phyloP scores from a whole-genome alignment of 2,888 invertebrate genomes.

The Ormyrus thymus region DNA sequence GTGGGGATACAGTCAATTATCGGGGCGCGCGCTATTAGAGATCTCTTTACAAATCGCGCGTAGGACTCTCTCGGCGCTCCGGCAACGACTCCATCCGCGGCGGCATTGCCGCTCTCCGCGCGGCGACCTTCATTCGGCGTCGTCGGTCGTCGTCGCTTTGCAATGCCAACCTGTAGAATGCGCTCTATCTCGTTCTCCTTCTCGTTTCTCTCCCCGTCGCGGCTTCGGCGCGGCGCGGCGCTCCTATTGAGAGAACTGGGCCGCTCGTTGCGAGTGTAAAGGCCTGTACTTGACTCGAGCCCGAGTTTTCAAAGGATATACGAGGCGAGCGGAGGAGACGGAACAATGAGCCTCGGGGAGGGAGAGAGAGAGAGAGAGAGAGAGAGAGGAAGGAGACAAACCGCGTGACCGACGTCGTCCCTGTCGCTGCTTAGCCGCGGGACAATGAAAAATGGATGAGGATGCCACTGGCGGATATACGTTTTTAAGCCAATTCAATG shows the following conservation, averaged over 20 bases:
- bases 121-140: conserved; percentile 49
- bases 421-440: conserved; percentile 4
- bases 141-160: conserved; percentile 4
- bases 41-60: neutral
- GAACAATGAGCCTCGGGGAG: conserved; percentile 22
- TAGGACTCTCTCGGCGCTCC: conserved; percentile 1
- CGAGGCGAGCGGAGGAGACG: neutral
- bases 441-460: conserved; percentile 26
- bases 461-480: neutral
- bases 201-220: neutral
- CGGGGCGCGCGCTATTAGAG: conserved; percentile 18
- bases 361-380: no score
- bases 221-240: no score
- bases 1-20: conserved; percentile 16
- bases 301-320: conserved; percentile 33
- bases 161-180: conserved; percentile 55
- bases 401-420: neutral
- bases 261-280: conserved; percentile 5
- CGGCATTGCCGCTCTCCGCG: neutral
- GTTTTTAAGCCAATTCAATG: neutral
- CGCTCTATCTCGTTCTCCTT: no score
- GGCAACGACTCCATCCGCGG: conserved; percentile 17
- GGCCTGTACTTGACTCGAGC: neutral
- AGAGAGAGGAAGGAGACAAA: conserved; percentile 4
- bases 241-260: conserved; percentile 44